Conservation (phyloP, 2,888 invertebrate species). For the Drosophila phalerata region DNA sequence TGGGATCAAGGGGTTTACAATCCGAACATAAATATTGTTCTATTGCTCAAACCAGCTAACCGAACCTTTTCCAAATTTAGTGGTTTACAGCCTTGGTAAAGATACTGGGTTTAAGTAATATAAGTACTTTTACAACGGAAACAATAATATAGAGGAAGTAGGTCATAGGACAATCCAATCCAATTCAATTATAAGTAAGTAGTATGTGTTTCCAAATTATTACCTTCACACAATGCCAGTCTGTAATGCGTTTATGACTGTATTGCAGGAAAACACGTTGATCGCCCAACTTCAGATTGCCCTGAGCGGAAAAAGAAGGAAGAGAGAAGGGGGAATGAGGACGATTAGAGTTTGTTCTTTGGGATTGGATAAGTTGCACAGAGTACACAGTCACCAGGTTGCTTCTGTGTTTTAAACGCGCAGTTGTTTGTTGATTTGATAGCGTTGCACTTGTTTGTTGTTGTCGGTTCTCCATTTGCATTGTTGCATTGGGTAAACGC, state of each 20-base stretch:
- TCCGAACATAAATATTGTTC: too few relatives aligned
- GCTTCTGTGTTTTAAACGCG: conserved; percentile 72
- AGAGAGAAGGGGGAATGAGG: conserved; percentile 80
- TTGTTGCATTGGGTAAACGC: conserved; percentile 16
- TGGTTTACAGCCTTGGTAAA: too few relatives aligned
- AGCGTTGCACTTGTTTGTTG: conserved; percentile 36
- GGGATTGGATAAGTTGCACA: conserved; percentile 65
- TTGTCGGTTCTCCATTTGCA: conserved; percentile 25
- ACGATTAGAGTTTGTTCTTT: conserved; percentile 64
- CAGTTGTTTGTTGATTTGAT: conserved; percentile 34
- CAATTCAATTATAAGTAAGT: too few relatives aligned
- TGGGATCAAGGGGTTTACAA: too few relatives aligned
- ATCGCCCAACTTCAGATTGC: conserved; percentile 90
- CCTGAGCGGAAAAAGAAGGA: conserved; percentile 89
- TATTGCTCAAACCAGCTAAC: too few relatives aligned
- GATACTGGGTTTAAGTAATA: too few relatives aligned
- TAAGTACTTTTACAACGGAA: too few relatives aligned
- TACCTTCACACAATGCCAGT: conserved; percentile 90
- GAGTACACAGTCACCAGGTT: conserved; percentile 84
- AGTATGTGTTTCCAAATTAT: conserved; percentile 12
- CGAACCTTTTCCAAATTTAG: too few relatives aligned
- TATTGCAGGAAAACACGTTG: conserved; percentile 91
- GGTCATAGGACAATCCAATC: too few relatives aligned
- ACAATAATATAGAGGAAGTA: too few relatives aligned
- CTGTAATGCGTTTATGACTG: conserved; percentile 88